These are phyloP conservation scores for Drosophila demipolita DNA, from an alignment of 2,888 invertebrate species.

Conservation along the genomic window DNA sequence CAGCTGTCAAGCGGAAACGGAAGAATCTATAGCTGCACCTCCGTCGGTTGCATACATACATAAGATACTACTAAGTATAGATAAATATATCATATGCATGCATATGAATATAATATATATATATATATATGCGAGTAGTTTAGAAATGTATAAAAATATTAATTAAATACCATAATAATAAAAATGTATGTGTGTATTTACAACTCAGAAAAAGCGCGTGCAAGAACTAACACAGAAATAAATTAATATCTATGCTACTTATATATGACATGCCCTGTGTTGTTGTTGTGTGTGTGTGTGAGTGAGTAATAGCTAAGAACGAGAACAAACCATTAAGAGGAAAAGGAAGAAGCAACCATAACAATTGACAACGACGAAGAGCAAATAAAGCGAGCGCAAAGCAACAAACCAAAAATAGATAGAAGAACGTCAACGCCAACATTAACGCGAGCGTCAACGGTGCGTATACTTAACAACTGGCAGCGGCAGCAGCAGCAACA, in stretches of 20 bases:
- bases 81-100: conserved; percentile 20
- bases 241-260: conserved; percentile 56
- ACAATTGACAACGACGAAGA: conserved; percentile 54
- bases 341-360: conserved; percentile 10
- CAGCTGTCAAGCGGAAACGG: conserved; percentile 60
- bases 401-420: conserved; percentile 79
- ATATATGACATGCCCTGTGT: conserved; percentile 21
- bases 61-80: conserved; percentile 13
- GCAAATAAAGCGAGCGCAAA: conserved; percentile 53
- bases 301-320: conserved; percentile 58
- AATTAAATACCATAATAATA: conserved; percentile 8
- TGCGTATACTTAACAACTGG: conserved; percentile 65
- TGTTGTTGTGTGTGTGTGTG: conserved; percentile 19
- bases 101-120: conserved; percentile 19
- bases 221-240: conserved; percentile 53
- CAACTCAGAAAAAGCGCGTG: conserved; percentile 55
- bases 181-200: conserved; percentile 22
- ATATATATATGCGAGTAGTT: conserved; percentile 40
- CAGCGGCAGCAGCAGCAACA: conserved; percentile 22
- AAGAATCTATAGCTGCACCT: conserved; percentile 50
- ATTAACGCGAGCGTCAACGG: conserved; percentile 51
- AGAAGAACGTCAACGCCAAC: conserved; percentile 12
- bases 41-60: conserved; percentile 25
- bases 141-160: conserved; percentile 28
- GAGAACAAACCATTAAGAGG: conserved; percentile 54